Conservation (phyloP, 2,113 vertebrate species). For the Apteryx mantelli region DNA sequence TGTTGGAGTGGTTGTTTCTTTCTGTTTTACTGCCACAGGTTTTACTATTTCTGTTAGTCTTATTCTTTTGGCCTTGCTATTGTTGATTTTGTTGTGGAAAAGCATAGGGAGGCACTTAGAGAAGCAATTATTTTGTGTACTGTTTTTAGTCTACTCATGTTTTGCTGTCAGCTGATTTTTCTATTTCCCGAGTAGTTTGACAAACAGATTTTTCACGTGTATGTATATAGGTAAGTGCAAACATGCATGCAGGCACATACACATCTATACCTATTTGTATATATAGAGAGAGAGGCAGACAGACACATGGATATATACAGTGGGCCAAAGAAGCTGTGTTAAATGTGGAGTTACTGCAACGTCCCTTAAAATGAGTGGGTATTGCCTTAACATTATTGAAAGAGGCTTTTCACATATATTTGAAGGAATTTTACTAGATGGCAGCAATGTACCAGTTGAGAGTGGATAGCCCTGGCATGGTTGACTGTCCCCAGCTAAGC, state of each 20-base stretch:
- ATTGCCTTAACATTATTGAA: not conserved
- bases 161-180: not conserved
- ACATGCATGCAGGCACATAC: not conserved
- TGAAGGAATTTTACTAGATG: not conserved
- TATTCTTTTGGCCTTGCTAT: not conserved
- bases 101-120: not conserved
- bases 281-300: not conserved
- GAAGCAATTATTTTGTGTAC: not conserved
- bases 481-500: not conserved
- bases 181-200: not conserved
- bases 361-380: not conserved
- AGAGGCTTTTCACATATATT: not conserved
- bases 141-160: not conserved
- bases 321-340: not conserved
- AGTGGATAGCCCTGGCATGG: not conserved
- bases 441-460: rapidly evolving
- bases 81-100: not conserved
- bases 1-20: not conserved
- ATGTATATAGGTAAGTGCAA: not conserved
- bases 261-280: no score
- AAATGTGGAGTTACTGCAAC: not conserved
- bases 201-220: not conserved
- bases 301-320: not conserved
- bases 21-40: not conserved
- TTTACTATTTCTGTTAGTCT: not conserved